phyloP scores from a whole-genome alignment of 2,797 vertebrate species.

The Gadopsis marmoratus region DNA sequence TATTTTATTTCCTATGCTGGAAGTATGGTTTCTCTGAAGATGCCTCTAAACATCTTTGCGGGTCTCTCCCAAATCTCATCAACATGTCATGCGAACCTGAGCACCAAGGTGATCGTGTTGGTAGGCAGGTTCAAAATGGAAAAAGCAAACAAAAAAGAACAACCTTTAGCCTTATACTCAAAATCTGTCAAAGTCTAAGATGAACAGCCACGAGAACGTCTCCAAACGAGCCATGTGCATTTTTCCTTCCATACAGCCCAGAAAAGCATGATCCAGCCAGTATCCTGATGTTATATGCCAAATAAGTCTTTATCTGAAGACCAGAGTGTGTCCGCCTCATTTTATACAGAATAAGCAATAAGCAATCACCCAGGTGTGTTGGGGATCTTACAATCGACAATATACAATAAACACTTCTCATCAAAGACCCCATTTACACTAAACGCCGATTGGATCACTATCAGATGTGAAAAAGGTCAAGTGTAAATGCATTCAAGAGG shows the following conservation, averaged over 20 bases:
- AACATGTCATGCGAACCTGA: neutral
- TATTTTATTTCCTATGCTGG: neutral
- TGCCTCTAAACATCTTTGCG: neutral
- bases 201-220: too few species aligned
- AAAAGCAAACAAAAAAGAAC: neutral
- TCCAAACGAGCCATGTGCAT: too few species aligned
- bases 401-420: neutral
- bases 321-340: neutral
- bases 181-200: neutral
- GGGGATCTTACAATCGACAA: conserved; percentile 1
- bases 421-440: conserved; percentile 11
- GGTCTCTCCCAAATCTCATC: neutral
- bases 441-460: neutral
- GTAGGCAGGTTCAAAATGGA: neutral
- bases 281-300: neutral
- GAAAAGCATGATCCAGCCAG: neutral
- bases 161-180: neutral
- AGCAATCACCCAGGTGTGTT: neutral
- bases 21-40: neutral
- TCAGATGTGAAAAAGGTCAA: neutral
- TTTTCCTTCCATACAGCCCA: neutral
- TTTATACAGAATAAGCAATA: conserved; percentile 20
- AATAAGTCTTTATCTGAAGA: conserved; percentile 7
- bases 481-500: neutral
- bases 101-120: neutral